Base-by-base conservation (phyloP, 2,888 invertebrate genomes). In the Brachynemurus nebulosus region DNA sequence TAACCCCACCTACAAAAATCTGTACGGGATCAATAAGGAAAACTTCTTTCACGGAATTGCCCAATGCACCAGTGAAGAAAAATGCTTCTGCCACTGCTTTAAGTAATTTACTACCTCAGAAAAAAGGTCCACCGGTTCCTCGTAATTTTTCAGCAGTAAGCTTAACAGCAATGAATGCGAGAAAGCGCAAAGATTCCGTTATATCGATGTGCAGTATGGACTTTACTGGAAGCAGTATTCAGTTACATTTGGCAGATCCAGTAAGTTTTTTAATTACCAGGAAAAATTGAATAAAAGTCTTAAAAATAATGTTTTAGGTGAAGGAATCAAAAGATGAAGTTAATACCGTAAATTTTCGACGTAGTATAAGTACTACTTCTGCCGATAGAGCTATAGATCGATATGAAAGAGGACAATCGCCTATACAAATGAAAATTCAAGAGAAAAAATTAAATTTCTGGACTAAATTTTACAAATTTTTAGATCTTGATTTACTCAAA, bases 121-220 rank as follows among this genome's bases (percentile, higher is more conserved):
- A 37, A 34, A 56, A 61, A 45, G 64, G 63, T 52, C 54, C 61
- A 3, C 61, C 62, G 1, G 64, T 65, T 52, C 65, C 60, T 2
- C 52, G 64, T 49, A 65, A 65, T 50, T 63, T 64, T 51, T 64
- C 64, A 4, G 61, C 62, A 0, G 54, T 62, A 55, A 65, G 64
- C 48, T 64, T 65, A 45, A 12, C 14, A 11, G 18, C 12, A n/a
- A 37, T 19, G 8, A 66, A 70, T 9, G 63, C 72, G 9, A 59
- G 75, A 17, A 66, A 66, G 46, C 66, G 77, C 49, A 77, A 76
- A 57, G 74, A 74, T 40, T 80, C 81, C 2, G 76, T 81, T 27
- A 76, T 80, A 52, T 80, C 80, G 14, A 73, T 80, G 51, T 81
- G 81, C 1, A 73, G 78, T 52, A 72, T 81, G 72, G 81, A 82